Base-by-base conservation (phyloP, 2,797 vertebrate genomes). In the Oryzias dopingdopingensis region DNA sequence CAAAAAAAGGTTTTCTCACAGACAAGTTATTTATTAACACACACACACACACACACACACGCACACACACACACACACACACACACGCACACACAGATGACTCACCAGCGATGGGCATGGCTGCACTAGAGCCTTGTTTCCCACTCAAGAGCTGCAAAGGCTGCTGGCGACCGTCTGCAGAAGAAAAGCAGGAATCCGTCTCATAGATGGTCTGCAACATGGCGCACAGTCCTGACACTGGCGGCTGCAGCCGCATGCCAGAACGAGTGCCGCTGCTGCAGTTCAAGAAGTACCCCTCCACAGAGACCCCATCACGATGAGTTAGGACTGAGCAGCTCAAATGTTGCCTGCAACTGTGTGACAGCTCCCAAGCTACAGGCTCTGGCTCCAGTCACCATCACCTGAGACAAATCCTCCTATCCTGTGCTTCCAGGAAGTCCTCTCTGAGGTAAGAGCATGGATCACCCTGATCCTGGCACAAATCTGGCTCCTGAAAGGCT, bases 171-270 rank as follows among this genome's bases (percentile, higher is more conserved):
- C 77, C 88, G 89, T 93, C 93, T 82, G 93, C 79, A 82, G 94
- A 89, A 49, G 94, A 96, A 82, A 96, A 94, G 89, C 93, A 95
- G 79, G 94, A 94, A 88, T 96, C 95, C 1, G 94, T 95, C 90
- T 96, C 95, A 76, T 95, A 95, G 91, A 95, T 96, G 77, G 95
- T 96, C 91, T 96, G 95, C 89, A 96, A 91, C 94, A 96, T 95
- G 83, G 92, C 90, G 88, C 92, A 92, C 78, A 94, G 92, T 88
- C 93, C 94, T 88, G 92, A 93, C 68, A 93, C 92, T 4, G 92
- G 92, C 79, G 94, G 94, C 86, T 93, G 91, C 80, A 96, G 92
- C 89, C 95, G 93, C 94, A 95, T 96, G 92, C 94, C 94, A 91
- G 67, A 82, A 81, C 83, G 47, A 76, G 77, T 76, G 64, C 58